A percentile compares a stretch with the other conserved stretches of the same genome.
Conservation (phyloP, 2,797 vertebrate species). For the Graptemys geographica region DNA sequence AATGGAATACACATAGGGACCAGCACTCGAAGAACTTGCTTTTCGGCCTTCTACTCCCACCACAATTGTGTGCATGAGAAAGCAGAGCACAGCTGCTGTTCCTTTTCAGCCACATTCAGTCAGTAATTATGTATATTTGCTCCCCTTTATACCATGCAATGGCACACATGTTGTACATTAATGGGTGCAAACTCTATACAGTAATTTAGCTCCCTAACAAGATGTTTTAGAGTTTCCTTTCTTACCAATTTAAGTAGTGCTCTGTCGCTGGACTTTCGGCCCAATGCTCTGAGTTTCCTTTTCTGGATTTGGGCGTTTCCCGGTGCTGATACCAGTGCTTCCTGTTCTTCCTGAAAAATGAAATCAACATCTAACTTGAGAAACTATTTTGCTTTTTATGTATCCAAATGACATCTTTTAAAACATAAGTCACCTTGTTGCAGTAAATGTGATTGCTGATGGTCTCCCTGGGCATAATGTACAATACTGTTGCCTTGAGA, state of each 20-base stretch:
- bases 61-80: background rate
- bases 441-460: slow-evolving; percentile 79
- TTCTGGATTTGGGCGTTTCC: slow-evolving; percentile 87
- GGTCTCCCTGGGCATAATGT: slow-evolving; percentile 81
- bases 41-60: background rate
- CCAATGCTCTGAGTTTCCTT: slow-evolving; percentile 79
- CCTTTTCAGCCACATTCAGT: background rate
- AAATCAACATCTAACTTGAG: slow-evolving; percentile 65
- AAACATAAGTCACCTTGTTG: slow-evolving; percentile 80
- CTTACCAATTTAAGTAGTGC: slow-evolving; percentile 84
- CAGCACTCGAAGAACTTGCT: background rate
- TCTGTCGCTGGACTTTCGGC: slow-evolving; percentile 87
- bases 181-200: slow-evolving; percentile 2
- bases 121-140: background rate
- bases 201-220: slow-evolving; percentile 11
- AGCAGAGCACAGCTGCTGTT: background rate
- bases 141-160: background rate
- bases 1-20: background rate
- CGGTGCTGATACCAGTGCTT: slow-evolving; percentile 70
- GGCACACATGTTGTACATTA: background rate
- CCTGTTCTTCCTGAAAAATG: slow-evolving; percentile 82
- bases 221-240: slow-evolving; percentile 36
- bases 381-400: background rate
- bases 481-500: slow-evolving; percentile 83
- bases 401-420: background rate